Base-by-base conservation (phyloP, 2,113 vertebrate genomes). In the Mixornis gularis region DNA sequence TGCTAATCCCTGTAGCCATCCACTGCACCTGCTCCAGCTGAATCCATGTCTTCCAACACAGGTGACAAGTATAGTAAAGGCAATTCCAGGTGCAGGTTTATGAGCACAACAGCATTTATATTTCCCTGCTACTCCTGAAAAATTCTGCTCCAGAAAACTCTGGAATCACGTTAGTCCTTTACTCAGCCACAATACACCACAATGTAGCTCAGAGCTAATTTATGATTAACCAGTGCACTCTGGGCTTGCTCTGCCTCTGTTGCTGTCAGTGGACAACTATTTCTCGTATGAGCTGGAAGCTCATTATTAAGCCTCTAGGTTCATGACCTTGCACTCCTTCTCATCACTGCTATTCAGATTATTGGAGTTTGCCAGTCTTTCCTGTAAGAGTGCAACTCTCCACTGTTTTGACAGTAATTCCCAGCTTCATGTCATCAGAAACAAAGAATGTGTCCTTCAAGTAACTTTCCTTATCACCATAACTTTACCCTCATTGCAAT, bases 1-100 rank as follows among this genome's bases (percentile, higher is more conserved):
- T 59, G 55, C 66, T 83, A 77, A 87, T 85, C 41, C 49, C 74
- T 51, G n/a, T 26, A 72, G 58, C 62, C 3, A 1, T 70, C 60
- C 17, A 15, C 34, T 72, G 59, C 93, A 95, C 76, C 90, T 93
- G 94, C 82, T 83, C 76, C 94, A 91, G 87, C 60, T 91, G 79
- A 79, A 82, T 49, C 49, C 49, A 21, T 36, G 16, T 34, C 58
- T 56, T 81, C 70, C 48, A 81, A 16, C 58, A 46, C 1, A 48
- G 80, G 58, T 81, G 58, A 68, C 0, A 1, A 46, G 14, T 43
- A 68, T n/a, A 74, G 27, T 58, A 60, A 92, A 76, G 25, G 22
- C 63, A 56, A 77, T 73, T 46, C 70, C 89, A 94, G 85, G 49
- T 77, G 70, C 74, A 65, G 38, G 60, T 69, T 92, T 87, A 72